Conservation (phyloP, 2,113 vertebrate genomes). For the Phyllopteryx taeniolatus region DNA sequence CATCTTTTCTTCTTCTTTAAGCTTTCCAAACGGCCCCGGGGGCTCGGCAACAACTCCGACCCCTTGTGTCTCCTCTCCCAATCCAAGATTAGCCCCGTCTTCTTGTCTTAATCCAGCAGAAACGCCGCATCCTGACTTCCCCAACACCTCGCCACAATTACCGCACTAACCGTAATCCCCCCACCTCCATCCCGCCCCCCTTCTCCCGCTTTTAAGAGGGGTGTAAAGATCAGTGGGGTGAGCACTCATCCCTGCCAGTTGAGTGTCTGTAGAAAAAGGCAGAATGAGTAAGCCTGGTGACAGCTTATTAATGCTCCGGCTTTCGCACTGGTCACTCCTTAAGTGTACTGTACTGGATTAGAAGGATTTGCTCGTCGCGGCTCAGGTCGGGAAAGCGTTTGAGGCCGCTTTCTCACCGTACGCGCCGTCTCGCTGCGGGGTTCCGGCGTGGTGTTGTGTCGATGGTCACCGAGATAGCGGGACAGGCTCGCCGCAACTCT, state of each 20-base stretch:
- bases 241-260: slow-evolving; percentile 71
- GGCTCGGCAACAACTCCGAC: slow-evolving; percentile 72
- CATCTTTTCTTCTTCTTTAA: slow-evolving; percentile 29
- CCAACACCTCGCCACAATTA: slow-evolving; percentile 79
- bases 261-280: slow-evolving; percentile 73
- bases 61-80: slow-evolving; percentile 73
- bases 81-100: slow-evolving; percentile 77
- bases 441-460: slow-evolving; percentile 58
- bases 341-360: slow-evolving; percentile 78
- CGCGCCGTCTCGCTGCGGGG: slow-evolving; percentile 54
- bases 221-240: slow-evolving; percentile 76
- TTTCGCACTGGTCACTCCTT: slow-evolving; percentile 75
- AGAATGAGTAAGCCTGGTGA: slow-evolving; percentile 74
- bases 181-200: slow-evolving; percentile 71
- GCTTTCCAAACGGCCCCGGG: slow-evolving; percentile 68
- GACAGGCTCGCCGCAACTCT: slow-evolving; percentile 37
- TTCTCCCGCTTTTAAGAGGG: slow-evolving; percentile 71
- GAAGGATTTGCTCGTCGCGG: slow-evolving; percentile 77
- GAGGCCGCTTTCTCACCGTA: not conserved
- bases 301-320: slow-evolving; percentile 75
- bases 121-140: slow-evolving; percentile 75
- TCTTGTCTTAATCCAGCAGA: slow-evolving; percentile 81
- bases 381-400: slow-evolving; percentile 70
- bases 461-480: slow-evolving; percentile 58
- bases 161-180: slow-evolving; percentile 74